These are phyloP conservation scores for Seriola quinqueradiata DNA, from an alignment of 2,113 vertebrate species.

Conservation along the genomic window DNA sequence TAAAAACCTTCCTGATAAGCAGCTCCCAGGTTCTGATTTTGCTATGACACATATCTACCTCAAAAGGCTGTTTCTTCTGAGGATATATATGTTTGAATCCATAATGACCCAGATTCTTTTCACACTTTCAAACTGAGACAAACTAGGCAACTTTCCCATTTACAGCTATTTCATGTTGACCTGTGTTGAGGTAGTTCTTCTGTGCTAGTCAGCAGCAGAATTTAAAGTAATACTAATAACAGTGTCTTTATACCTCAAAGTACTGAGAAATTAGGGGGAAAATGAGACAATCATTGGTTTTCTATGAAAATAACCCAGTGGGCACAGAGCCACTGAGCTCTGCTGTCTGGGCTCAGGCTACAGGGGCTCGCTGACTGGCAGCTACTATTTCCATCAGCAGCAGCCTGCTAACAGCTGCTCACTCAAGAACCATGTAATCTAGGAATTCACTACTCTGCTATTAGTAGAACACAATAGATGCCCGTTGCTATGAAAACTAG, in stretches of 20 bases:
- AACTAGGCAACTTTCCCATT: neutral
- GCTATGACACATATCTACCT: neutral
- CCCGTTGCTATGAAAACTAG: slow-evolving; percentile 63
- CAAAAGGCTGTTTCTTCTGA: neutral
- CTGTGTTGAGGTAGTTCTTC: neutral
- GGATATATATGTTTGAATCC: neutral
- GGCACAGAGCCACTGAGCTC: slow-evolving; percentile 16
- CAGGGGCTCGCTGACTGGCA: slow-evolving; percentile 14
- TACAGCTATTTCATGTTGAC: neutral
- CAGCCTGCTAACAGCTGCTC: slow-evolving; percentile 62
- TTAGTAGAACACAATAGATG: slow-evolving; percentile 70
- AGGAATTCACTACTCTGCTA: slow-evolving; percentile 66
- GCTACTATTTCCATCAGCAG: slow-evolving; percentile 64
- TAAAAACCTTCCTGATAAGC: neutral
- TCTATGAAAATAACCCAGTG: slow-evolving; percentile 16
- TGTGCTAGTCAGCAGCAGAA: neutral
- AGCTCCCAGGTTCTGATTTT: neutral
- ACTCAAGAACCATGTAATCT: slow-evolving; percentile 66
- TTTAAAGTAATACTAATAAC: neutral
- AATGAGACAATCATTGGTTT: neutral
- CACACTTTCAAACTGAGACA: neutral
- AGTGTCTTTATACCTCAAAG: neutral
- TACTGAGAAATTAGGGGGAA: neutral
- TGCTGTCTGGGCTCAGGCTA: slow-evolving; percentile 23
- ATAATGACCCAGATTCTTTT: neutral